These are phyloP conservation scores for Hafferia zeledoni DNA, from an alignment of 2,797 vertebrate species.

Conservation along the genomic window DNA sequence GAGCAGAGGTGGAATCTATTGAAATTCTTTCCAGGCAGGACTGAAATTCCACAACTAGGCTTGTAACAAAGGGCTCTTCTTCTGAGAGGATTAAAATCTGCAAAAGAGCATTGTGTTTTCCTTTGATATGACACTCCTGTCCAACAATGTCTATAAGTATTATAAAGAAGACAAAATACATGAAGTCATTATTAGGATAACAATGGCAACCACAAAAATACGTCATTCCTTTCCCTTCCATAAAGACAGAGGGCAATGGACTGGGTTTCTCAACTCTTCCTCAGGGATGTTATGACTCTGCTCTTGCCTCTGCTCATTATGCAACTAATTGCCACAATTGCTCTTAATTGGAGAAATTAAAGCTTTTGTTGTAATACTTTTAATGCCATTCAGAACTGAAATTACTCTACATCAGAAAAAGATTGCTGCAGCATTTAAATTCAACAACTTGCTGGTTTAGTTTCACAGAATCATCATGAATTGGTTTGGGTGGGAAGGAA, in stretches of 20 bases:
- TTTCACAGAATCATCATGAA: neutral
- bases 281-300: neutral
- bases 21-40: neutral
- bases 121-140: neutral
- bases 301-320: neutral
- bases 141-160: neutral
- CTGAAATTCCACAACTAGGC: neutral
- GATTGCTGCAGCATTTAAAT: neutral
- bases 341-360: neutral
- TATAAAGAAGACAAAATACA: neutral
- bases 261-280: neutral
- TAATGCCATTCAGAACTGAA: neutral
- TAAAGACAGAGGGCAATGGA: neutral
- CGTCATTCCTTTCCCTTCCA: neutral
- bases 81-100: neutral
- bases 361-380: neutral
- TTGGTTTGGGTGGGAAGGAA: neutral
- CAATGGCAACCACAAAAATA: neutral
- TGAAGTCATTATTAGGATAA: neutral
- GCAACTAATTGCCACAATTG: neutral
- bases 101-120: neutral
- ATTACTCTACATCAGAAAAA: neutral
- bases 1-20: neutral
- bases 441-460: neutral
- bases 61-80: neutral